Evolutionary conservation across 2,888 invertebrate genomes (phyloP), one percentile per base, ranked within the genome.

Genomic region (Heteromurus nitidus): DNA sequence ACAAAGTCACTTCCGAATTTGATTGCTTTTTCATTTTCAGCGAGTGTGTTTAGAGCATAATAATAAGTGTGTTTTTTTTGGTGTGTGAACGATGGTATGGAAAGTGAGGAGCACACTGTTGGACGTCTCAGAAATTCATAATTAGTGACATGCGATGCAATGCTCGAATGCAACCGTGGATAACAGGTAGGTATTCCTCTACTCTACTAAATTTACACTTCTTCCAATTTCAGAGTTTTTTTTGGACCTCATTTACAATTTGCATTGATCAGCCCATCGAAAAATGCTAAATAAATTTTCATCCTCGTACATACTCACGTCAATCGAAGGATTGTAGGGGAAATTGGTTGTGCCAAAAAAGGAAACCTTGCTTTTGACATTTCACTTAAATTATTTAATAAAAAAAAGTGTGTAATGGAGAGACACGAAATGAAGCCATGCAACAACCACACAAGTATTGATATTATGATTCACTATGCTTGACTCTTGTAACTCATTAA

Each of bases 91-190:
- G 65, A 68, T n/a, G n/a, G n/a, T 77, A 53, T 79, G 70, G 58
- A 73, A 79, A 73, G 72, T 80, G 73, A 80, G 55, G 80, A 79
- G 64, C 60, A 80, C 80, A 67, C 73, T 67, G 65, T 60, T 72
- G 73, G 80, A 60, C 47, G 26, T 58, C 79, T 36, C n/a, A n/a
- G n/a, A n/a, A 72, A 69, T 80, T 67, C 50, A 80, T 80, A 80
- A 80, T 80, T 80, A 80, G 67, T 73, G 80, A 73, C 67, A 80
- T 67, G 80, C 58, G 65, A 73, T 80, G 73, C 58, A 65, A 73
- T 80, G 73, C 31, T 65, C 72, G n/a, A n/a, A 72, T 80, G 73
- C 67, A 30, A 55, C 79, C 55, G 60, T 13, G 24, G 44, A 73
- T 73, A 67, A 60, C 65, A 80, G 80, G 80, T 80, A 67, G n/a